Evolutionary conservation across 2,888 invertebrate genomes (phyloP).

Genomic region (Chaitophorus viminalis): DNA sequence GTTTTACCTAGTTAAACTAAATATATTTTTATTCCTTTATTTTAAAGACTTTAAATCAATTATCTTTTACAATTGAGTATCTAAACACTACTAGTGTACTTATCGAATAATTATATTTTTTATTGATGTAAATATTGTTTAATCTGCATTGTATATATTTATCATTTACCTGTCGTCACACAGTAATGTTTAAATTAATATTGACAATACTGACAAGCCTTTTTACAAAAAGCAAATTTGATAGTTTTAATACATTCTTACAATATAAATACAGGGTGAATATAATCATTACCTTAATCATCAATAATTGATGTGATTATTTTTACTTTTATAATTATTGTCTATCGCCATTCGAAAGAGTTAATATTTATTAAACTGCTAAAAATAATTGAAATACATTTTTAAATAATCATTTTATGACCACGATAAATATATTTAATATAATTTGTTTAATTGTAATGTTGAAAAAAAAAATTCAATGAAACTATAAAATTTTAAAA

Average conservation of each 20-base stretch:
- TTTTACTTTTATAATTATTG: not conserved
- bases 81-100: not conserved
- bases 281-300: not conserved
- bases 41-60: too few relatives aligned
- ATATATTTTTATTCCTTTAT: too few relatives aligned
- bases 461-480: not conserved
- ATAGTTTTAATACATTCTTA: not conserved
- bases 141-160: not conserved
- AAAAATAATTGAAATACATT: not conserved
- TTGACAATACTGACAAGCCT: slow-evolving; percentile 7
- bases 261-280: not conserved
- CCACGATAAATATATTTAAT: slow-evolving; percentile 25
- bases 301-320: not conserved
- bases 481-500: not conserved
- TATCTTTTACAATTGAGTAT: too few relatives aligned
- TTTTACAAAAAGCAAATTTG: not conserved
- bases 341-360: not conserved
- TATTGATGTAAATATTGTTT: not conserved
- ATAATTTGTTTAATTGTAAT: slow-evolving; percentile 9
- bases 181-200: slow-evolving; percentile 2
- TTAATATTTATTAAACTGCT: not conserved
- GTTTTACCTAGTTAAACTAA: too few relatives aligned
- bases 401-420: slow-evolving; percentile 15
- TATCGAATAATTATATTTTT: not conserved
- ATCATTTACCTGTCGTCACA: not conserved